Base-by-base conservation (phyloP, 2,888 invertebrate genomes). In the Heliconius charithonia region DNA sequence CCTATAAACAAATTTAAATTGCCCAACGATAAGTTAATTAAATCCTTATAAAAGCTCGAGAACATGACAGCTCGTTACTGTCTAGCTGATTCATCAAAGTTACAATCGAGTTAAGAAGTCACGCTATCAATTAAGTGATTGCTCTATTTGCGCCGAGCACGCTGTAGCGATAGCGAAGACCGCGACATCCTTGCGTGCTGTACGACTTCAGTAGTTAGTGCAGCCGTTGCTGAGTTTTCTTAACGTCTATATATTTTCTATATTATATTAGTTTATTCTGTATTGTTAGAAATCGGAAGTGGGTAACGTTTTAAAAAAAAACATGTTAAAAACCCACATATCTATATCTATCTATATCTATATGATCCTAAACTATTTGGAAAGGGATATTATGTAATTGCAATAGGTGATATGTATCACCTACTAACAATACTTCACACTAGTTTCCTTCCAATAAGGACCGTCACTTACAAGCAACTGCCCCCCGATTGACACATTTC, bases 101-200 rank as follows among this genome's bases (percentile, higher is more conserved):
- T 76, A 73, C 62, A 77, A 79, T 77, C 78, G 71, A 78, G 75
- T 80, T 81, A 77, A 80, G 78, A 79, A 81, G 81, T 82, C 81
- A 81, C 76, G 82, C 82, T 78, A 82, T 82, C 78, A 79, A 82
- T 82, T 76, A 77, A 76, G 59, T 71, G 59, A 78, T 75, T 73
- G 72, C 78, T 78, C 75, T 77, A 79, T 79, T 77, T 77, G 77
- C 74, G 62, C 77, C 75, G 37, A 41, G 56, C 56, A 75, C 71
- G 72, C 75, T 77, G 71, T 45, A 45, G 45, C 45, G 45, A 45
- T 72, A 71, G 65, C 56, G 65, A 32, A 72, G 56, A 72, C 77
- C 77, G 77, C 77, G 72, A 56, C 51, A 71, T 71, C 41, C 66
- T 77, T 66, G 77, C 77, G 77, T 77, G 77, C 72, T 62, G 16